Evolutionary conservation across 2,888 invertebrate genomes (phyloP).

Genomic region (Trissolcus japonicus): DNA sequence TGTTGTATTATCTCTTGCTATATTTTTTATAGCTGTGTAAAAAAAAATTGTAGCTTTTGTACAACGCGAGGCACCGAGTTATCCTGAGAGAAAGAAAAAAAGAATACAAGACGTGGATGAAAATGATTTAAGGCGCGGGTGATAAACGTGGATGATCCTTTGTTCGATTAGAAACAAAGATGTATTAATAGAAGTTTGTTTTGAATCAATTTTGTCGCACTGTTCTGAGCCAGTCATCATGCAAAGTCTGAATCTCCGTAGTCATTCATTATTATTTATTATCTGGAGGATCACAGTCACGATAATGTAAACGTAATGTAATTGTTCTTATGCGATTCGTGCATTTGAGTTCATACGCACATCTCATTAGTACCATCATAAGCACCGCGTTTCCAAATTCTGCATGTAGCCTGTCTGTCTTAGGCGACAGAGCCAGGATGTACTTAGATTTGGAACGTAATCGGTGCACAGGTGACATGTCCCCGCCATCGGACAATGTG

Average conservation of each 20-base stretch:
- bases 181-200: slow-evolving; percentile 23
- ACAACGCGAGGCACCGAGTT: slow-evolving; percentile 9
- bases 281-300: slow-evolving; percentile 10
- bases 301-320: not conserved
- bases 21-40: not conserved
- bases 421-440: slow-evolving; percentile 74
- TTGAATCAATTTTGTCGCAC: slow-evolving; percentile 17
- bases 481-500: slow-evolving; percentile 94
- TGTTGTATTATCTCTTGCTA: not conserved
- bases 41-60: not conserved
- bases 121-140: too few relatives aligned
- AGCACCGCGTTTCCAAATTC: slow-evolving; percentile 62
- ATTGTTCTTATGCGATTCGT: slow-evolving; percentile 4
- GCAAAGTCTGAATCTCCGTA: slow-evolving; percentile 33
- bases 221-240: slow-evolving; percentile 30
- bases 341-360: slow-evolving; percentile 27
- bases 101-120: too few relatives aligned
- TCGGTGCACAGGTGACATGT: slow-evolving; percentile 79
- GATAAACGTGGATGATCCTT: not conserved
- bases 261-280: slow-evolving; percentile 1
- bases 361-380: slow-evolving; percentile 38
- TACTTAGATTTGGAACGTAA: slow-evolving; percentile 82
- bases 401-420: slow-evolving; percentile 74
- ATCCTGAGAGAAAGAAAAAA: too few relatives aligned
- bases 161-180: slow-evolving; percentile 31